A percentile compares a stretch with the other conserved stretches of the same genome.
These are phyloP conservation scores for Zoroaster sp. DNA, from an alignment of 53 echinoderm and acorn worm species.

Conservation along the genomic window DNA sequence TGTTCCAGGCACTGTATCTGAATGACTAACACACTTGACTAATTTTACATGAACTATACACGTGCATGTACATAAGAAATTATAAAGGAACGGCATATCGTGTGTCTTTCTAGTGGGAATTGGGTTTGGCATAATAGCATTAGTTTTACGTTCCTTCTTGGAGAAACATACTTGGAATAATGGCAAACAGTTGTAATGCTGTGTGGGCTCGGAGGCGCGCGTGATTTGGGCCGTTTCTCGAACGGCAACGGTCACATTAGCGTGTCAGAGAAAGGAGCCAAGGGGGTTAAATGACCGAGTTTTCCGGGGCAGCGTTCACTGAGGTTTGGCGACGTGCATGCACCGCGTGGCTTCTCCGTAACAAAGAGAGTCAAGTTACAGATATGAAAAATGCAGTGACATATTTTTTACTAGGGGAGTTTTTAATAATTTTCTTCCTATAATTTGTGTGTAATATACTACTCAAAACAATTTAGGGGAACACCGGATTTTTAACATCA, in stretches of 20 bases:
- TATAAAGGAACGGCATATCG: not conserved
- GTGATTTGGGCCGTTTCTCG: not conserved
- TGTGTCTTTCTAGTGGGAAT: not conserved
- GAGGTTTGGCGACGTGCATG: not conserved
- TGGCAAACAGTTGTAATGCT: not conserved
- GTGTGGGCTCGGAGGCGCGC: not conserved
- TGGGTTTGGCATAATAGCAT: too few relatives aligned
- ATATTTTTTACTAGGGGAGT: too few relatives aligned
- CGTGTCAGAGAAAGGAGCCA: conserved; percentile 6
- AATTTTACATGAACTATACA: not conserved
- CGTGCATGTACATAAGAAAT: not conserved
- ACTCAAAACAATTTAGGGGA: too few relatives aligned
- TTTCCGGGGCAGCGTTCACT: not conserved
- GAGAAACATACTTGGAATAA: not conserved
- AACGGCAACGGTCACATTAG: not conserved
- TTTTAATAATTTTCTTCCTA: too few relatives aligned
- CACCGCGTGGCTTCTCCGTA: not conserved
- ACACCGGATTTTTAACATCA: too few relatives aligned
- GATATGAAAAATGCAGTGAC: not conserved
- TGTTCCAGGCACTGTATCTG: too few relatives aligned
- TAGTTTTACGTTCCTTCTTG: too few relatives aligned
- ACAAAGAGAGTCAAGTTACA: conserved; percentile 36
- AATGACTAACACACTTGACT: too few relatives aligned
- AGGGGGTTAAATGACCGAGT: conserved; percentile 41
- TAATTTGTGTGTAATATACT: too few relatives aligned